A percentile compares a stretch with the other conserved stretches of the same genome.
These are phyloP conservation scores for Pocillopora grandis DNA, from an alignment of 92 coral and sea anemone species.

Conservation along the genomic window DNA sequence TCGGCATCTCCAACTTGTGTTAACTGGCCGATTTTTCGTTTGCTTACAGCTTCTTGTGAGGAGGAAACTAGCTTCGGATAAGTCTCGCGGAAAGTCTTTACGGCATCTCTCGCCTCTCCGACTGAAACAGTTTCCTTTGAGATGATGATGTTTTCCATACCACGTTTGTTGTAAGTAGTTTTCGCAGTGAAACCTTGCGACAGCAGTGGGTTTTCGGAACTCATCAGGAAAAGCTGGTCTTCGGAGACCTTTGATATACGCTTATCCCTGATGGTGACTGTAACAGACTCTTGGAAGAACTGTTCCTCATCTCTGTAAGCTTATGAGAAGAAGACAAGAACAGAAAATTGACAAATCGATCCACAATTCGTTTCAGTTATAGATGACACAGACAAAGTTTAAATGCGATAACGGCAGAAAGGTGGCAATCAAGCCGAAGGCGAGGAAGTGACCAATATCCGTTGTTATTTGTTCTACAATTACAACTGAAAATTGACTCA, in stretches of 20 bases:
- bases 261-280: slow-evolving; percentile 45
- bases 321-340: slow-evolving; percentile 1
- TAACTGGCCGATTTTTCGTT: slow-evolving; percentile 32
- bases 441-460: no score
- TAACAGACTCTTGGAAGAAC: slow-evolving; percentile 42
- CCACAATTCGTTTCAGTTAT: neutral
- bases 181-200: slow-evolving; percentile 24
- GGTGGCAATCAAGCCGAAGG: no score
- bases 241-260: slow-evolving; percentile 8
- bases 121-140: slow-evolving; percentile 28
- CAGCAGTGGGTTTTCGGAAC: slow-evolving; percentile 37
- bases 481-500: slow-evolving; percentile 24
- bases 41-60: slow-evolving; percentile 48
- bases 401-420: no score
- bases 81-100: slow-evolving; percentile 26
- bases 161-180: slow-evolving; percentile 42
- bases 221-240: slow-evolving; percentile 33
- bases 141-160: slow-evolving; percentile 35
- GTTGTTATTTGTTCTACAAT: neutral
- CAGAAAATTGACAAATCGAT: neutral
- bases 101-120: slow-evolving; percentile 43
- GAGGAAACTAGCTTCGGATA: slow-evolving; percentile 56
- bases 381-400: neutral
- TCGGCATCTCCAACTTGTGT: neutral
- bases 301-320: slow-evolving; percentile 62